These are phyloP conservation scores for Trematomus bernacchii DNA, from an alignment of 2,797 vertebrate genomes.

Conservation along the genomic window DNA sequence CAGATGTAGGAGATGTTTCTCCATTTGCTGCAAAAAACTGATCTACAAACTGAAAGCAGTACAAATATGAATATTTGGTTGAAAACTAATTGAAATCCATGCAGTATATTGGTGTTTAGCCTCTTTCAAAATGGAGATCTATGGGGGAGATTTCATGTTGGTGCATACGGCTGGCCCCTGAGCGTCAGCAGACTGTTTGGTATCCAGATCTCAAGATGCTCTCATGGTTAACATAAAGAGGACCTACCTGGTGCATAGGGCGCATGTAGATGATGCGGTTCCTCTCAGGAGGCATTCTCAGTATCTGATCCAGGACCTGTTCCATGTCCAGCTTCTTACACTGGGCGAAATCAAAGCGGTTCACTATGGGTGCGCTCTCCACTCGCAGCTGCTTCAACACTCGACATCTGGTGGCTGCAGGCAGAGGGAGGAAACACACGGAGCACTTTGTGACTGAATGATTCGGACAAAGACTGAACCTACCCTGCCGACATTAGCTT, in stretches of 20 bases:
- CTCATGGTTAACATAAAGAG: neutral
- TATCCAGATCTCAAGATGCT: neutral
- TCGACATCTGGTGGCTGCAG: constrained; percentile 94
- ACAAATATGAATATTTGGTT: neutral
- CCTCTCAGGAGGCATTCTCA: constrained; percentile 95
- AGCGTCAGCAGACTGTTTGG: neutral
- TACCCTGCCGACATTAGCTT: neutral
- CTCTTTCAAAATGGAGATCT: no score
- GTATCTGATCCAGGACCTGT: constrained; percentile 97
- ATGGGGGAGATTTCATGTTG: no score
- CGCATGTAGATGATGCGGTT: constrained; percentile 98
- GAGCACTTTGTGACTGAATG: neutral
- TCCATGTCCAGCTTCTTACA: constrained; percentile 99
- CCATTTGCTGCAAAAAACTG: neutral
- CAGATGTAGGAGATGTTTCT: neutral
- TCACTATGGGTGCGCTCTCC: constrained; percentile 94
- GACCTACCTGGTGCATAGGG: constrained; percentile 95
- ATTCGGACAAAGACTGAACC: neutral
- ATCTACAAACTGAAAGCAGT: neutral
- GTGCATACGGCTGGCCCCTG: neutral
- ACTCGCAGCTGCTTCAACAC: constrained; percentile 95
- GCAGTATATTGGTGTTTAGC: neutral
- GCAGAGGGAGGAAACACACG: neutral
- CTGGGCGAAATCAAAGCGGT: constrained; percentile 97
- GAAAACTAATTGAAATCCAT: neutral